phyloP scores from a whole-genome alignment of 1,140 invertebrate species.

The Aphaenogaster floridana region DNA sequence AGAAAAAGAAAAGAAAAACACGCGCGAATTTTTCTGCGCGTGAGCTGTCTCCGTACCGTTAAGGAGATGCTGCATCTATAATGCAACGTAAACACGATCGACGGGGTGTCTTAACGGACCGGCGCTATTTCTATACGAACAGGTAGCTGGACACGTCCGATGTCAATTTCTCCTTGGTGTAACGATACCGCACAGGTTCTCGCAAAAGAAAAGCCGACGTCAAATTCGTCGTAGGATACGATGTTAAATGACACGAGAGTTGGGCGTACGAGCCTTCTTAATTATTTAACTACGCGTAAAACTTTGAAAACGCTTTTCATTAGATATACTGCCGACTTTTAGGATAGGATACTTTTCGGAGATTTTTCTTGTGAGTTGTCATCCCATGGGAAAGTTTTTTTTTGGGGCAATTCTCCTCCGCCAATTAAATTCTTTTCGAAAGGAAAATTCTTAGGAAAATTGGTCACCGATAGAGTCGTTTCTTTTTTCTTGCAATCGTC shows the following conservation, averaged over 20 bases:
- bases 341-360: too few species aligned
- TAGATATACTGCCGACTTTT: too few species aligned
- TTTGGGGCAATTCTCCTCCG: too few species aligned
- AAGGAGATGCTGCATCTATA: constrained; percentile 15
- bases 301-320: too few species aligned
- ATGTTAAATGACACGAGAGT: background rate
- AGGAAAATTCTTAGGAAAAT: too few species aligned
- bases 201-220: background rate
- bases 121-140: background rate
- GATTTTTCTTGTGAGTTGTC: too few species aligned
- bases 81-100: constrained; percentile 50
- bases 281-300: too few species aligned
- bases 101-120: background rate
- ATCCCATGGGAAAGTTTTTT: too few species aligned
- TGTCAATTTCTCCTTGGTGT: background rate
- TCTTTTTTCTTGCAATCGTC: too few species aligned
- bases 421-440: too few species aligned
- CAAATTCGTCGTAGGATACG: background rate
- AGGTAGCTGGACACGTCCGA: background rate
- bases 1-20: background rate
- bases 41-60: background rate
- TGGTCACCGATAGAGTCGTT: too few species aligned
- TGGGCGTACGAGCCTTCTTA: too few species aligned
- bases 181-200: background rate
- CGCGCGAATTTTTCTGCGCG: constrained; percentile 29